Evolutionary conservation across 1,140 invertebrate species (phyloP), one percentile per base, ranked within the genome.

Genomic region (Eciton burchellii): DNA sequence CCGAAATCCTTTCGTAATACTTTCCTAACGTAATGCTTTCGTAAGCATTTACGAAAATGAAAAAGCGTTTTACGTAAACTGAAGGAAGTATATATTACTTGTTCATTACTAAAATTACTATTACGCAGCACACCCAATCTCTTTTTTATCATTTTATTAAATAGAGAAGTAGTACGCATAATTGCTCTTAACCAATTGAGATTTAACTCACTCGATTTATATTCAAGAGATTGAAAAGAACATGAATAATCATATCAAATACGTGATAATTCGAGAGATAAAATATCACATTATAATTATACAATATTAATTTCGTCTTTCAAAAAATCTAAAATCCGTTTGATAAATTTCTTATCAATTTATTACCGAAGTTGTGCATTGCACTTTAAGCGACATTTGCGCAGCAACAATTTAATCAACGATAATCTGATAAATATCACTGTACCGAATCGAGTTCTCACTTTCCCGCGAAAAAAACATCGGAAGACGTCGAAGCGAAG

Each of bases 1-100:
- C 62, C 29, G 49, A 87, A 87, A 86, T 86, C 56, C 29, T 71
- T 35, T 35, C 35, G 43, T 45, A 45, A 43, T 63, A 41, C 3
- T 43, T 35, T 35, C 35, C 24, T 60, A 77, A 62, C 41, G 35
- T 43, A 72, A 66, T 52, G 41, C 52, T 65, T 82, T 59, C 63
- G n/a, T 70, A 70, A 79, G 24, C 12, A 1, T n/a, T n/a, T n/a
- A n/a, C n/a, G 6, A 47, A 63, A 29, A 57, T 77, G 26, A 2
- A 56, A 68, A 24, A 65, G 49, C 9, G 45, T 26, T 77, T 79
- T 70, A 57, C 24, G 19, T 66, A 71, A 60, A 24, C 1, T 8
- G 12, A 59, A 26, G 16, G 29, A 8, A 43, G 21, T 24, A 19
- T 29, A 35, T 5, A 76, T 57, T 60, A 2, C 35, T 35, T 35